Percentiles rank a stretch among this genome's conserved stretches.
Evolutionary conservation across 2,797 vertebrate genomes (phyloP).

Genomic region (Martes flavigula): DNA sequence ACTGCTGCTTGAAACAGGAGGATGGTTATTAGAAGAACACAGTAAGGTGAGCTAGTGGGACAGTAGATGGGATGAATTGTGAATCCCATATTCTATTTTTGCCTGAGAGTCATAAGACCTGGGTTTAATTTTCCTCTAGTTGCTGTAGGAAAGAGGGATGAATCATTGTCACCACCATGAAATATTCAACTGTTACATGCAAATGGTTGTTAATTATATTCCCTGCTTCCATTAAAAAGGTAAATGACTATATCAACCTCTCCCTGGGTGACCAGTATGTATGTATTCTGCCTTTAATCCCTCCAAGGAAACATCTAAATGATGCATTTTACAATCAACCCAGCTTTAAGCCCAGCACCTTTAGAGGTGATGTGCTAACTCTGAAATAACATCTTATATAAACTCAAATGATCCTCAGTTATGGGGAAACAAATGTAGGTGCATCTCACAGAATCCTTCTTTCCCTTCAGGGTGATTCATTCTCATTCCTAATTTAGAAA

Average conservation of each 20-base stretch:
- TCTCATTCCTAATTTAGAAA: constrained; percentile 24
- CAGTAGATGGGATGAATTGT: constrained; percentile 14
- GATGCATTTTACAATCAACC: constrained; percentile 76
- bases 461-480: constrained; percentile 33
- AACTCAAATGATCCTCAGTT: constrained; percentile 62
- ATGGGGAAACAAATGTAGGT: constrained; percentile 60
- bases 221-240: constrained; percentile 81
- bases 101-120: constrained; percentile 63
- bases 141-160: constrained; percentile 60
- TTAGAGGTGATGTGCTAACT: constrained; percentile 74
- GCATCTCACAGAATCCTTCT: constrained; percentile 29
- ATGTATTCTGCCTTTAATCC: constrained; percentile 64
- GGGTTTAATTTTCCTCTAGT: constrained; percentile 77
- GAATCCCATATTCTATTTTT: constrained; percentile 65
- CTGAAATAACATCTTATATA: constrained; percentile 73
- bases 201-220: constrained; percentile 69
- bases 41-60: constrained; percentile 45
- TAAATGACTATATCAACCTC: constrained; percentile 83
- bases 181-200: constrained; percentile 76
- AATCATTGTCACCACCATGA: constrained; percentile 81
- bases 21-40: constrained; percentile 52
- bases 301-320: constrained; percentile 75
- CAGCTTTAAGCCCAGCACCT: constrained; percentile 69
- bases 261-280: constrained; percentile 77
- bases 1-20: constrained; percentile 43